These are phyloP conservation scores for Diabrotica undecimpunctata DNA, from an alignment of 1,140 invertebrate species.

Conservation along the genomic window DNA sequence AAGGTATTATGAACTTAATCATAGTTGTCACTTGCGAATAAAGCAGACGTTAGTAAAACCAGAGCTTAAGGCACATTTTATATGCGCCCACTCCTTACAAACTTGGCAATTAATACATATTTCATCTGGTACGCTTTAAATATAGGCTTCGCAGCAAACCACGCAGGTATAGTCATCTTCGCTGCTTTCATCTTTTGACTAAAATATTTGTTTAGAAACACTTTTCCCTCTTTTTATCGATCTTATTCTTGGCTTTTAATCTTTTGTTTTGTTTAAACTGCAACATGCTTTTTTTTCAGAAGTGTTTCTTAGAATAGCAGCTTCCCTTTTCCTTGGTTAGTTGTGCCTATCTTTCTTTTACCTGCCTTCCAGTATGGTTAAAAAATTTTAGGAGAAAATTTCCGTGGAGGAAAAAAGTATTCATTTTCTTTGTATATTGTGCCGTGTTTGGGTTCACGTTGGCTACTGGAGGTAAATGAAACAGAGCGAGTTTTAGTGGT, in stretches of 20 bases:
- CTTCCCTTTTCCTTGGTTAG: slow-evolving; percentile 2
- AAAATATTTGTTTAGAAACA: slow-evolving; percentile 33
- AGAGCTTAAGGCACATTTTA: slow-evolving; percentile 2
- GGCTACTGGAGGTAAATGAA: slow-evolving; percentile 24
- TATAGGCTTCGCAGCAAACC: slow-evolving; percentile 32
- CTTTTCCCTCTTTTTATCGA: slow-evolving; percentile 20
- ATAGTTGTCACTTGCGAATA: neutral
- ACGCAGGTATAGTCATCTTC: slow-evolving; percentile 30
- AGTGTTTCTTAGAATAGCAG: slow-evolving; percentile 12
- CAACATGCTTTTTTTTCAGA: slow-evolving; percentile 15
- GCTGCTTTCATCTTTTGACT: slow-evolving; percentile 36
- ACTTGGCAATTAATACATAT: slow-evolving; percentile 29
- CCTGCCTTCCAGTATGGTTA: neutral
- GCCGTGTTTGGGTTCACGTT: slow-evolving; percentile 31
- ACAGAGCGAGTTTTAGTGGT: neutral
- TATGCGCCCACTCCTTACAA: slow-evolving; percentile 23
- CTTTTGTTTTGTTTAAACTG: slow-evolving; percentile 31
- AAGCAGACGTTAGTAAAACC: neutral
- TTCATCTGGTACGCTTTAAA: slow-evolving; percentile 33
- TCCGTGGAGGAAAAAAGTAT: neutral
- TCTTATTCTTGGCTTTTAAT: slow-evolving; percentile 33
- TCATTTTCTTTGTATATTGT: slow-evolving; percentile 38
- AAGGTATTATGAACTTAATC: slow-evolving; percentile 4
- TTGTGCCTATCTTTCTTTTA: neutral
- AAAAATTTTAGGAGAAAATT: slow-evolving; percentile 33